Conservation (phyloP, 2,888 invertebrate species). For the Himalopsyche anomala region DNA sequence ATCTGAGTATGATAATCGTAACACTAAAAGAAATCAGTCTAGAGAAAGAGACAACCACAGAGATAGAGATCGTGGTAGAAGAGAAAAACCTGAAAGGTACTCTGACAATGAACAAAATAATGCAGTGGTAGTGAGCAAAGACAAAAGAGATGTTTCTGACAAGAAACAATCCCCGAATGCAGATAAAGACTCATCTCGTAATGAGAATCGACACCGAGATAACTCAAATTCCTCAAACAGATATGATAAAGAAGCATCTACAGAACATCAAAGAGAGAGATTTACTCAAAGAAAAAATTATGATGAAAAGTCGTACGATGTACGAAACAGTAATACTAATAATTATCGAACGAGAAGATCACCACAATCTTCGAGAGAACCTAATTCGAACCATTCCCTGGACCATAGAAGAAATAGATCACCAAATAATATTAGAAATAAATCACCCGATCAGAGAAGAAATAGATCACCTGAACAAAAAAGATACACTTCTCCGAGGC, state of each 20-base stretch:
- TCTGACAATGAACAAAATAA: constrained; percentile 52
- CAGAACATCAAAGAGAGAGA: constrained; percentile 44
- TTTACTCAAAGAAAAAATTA: constrained; percentile 10
- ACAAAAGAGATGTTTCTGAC: constrained; percentile 58
- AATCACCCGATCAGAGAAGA: constrained; percentile 35
- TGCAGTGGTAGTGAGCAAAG: constrained; percentile 31
- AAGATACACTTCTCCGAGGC: constrained; percentile 48
- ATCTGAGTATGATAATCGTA: constrained; percentile 63
- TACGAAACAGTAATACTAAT: neutral
- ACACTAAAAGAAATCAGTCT: constrained; percentile 55
- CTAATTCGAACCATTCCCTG: neutral
- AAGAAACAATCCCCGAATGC: constrained; percentile 51
- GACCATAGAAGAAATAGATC: neutral
- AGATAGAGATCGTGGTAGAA: constrained; percentile 61
- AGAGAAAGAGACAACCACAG: constrained; percentile 57
- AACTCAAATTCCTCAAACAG: constrained; percentile 38
- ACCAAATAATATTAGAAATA: constrained; percentile 4
- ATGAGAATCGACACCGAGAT: constrained; percentile 47
- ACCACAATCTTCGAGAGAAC: neutral
- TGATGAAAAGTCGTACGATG: neutral
- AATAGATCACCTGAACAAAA: neutral
- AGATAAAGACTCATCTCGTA: constrained; percentile 50
- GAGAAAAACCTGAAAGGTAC: constrained; percentile 51
- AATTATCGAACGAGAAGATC: neutral
- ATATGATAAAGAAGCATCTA: constrained; percentile 29